Base-by-base conservation (phyloP, 2,797 vertebrate species). In the Ceryle rudis region DNA sequence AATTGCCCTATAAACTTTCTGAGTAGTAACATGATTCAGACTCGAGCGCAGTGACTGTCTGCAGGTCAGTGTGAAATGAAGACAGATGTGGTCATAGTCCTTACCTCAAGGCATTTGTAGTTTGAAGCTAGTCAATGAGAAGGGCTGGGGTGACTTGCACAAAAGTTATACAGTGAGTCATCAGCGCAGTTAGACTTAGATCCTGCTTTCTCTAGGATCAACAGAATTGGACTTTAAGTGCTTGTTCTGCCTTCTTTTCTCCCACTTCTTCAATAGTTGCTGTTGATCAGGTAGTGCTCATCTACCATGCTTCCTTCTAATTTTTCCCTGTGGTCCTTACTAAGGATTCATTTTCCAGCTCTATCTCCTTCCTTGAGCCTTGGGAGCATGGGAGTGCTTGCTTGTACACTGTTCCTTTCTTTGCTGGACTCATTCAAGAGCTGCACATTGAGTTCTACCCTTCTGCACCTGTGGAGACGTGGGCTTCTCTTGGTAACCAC, bases 401-500 rank as follows among this genome's bases (percentile, higher is more conserved):
- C 31, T 66, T 41, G 4, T 10, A 46, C n/a, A n/a, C 54, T 72
- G n/a, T 22, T 91, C 22, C 66, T 55, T 95, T 89, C 89, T 73
- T 79, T 89, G 75, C 33, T 89, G 72, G 69, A 9, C 41, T 89
- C 37, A 61, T 61, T 91, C 67, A 73, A 61, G 85, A 90, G 51
- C 78, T 87, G 33, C 35, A 81, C 39, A 79, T 10, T 31, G 46
- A 31, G 20, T 90, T 96, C 42, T 70, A 8, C 23, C n/a, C 72
- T 86, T 13, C 35, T 82, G 81, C 74, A 73, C 33, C 77, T 86
- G 74, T 83, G 81, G n/a, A 46, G 70, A 90, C 0, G 11, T 79
- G 64, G 51, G 41, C 31, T 90, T 16, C 37, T 77, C 46, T 91
- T 78, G 42, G 26, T 89, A 70, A 91, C 64, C 26, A 35, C 39